Conservation (phyloP, 2,888 invertebrate species). For the Thalpophila matura region DNA sequence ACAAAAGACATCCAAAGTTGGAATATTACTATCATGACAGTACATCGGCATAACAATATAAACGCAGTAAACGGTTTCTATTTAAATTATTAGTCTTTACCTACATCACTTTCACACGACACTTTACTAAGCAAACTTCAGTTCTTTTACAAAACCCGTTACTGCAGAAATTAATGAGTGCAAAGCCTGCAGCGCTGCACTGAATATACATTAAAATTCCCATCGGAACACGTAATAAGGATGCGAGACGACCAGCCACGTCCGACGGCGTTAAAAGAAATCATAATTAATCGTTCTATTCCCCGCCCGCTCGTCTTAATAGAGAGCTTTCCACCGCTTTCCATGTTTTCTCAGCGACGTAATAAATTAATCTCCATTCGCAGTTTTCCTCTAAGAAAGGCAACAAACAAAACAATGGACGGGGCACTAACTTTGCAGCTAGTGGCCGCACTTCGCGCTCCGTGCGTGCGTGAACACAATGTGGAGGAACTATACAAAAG, state of each 20-base stretch:
- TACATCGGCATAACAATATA: conserved; percentile 4
- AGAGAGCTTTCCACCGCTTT: conserved; percentile 86
- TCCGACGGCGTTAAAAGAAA: conserved; percentile 86
- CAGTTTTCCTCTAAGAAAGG: conserved; percentile 72
- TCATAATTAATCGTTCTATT: conserved; percentile 88
- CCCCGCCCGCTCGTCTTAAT: conserved; percentile 86
- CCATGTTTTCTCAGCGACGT: conserved; percentile 87
- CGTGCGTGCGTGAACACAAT: conserved; percentile 58
- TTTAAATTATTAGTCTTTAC: conserved; percentile 11
- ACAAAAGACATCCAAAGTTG: background rate
- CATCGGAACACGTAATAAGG: conserved; percentile 73
- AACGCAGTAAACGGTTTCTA: background rate
- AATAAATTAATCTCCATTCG: conserved; percentile 90
- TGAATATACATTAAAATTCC: conserved; percentile 57
- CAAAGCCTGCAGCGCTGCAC: conserved; percentile 38
- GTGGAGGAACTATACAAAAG: conserved; percentile 2
- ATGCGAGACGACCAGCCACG: conserved; percentile 68
- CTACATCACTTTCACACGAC: conserved; percentile 11
- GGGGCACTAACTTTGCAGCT: conserved; percentile 73
- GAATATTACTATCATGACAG: conserved; percentile 1
- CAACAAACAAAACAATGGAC: conserved; percentile 80
- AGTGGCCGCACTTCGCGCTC: conserved; percentile 35
- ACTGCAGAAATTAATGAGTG: conserved; percentile 43
- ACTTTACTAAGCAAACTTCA: conserved; percentile 19
- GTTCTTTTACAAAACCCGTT: conserved; percentile 31